A percentile compares a stretch with the other conserved stretches of the same genome.
Conservation (phyloP, 2,797 vertebrate species). For the Mareca penelope region DNA sequence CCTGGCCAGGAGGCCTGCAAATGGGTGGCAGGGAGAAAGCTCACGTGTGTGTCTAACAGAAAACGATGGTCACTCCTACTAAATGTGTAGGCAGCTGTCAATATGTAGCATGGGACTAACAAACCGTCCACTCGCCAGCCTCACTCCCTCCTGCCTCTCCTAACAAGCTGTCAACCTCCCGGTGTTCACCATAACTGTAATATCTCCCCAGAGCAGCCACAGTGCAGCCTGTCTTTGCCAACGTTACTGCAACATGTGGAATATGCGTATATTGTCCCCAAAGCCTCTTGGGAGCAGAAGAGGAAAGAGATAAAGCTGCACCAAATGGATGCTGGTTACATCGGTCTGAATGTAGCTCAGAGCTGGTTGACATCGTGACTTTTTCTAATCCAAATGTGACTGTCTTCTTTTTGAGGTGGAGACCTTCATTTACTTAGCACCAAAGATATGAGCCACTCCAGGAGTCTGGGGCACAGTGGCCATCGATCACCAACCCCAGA, state of each 20-base stretch:
- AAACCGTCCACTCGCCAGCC: slow-evolving; percentile 51
- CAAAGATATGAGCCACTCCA: background rate
- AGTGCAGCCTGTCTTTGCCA: background rate
- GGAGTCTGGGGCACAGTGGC: background rate
- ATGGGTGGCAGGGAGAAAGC: background rate
- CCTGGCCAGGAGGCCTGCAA: background rate
- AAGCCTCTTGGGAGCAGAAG: background rate
- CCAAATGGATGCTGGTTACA: background rate
- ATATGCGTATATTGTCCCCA: background rate
- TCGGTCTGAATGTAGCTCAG: background rate
- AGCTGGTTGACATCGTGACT: background rate
- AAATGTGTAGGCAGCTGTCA: slow-evolving; percentile 49
- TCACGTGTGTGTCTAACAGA: slow-evolving; percentile 53
- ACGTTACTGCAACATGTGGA: background rate
- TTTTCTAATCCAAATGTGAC: background rate
- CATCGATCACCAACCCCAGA: accelerated
- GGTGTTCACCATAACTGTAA: background rate
- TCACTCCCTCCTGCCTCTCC: slow-evolving; percentile 45
- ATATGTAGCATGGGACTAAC: slow-evolving; percentile 66
- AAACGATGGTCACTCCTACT: slow-evolving; percentile 28
- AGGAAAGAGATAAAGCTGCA: background rate
- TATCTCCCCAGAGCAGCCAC: background rate
- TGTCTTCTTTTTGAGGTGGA: slow-evolving; percentile 19
- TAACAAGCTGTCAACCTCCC: slow-evolving; percentile 47
- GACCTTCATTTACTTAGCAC: background rate